These are phyloP conservation scores for Falco peregrinus DNA, from an alignment of 2,797 vertebrate genomes.

Conservation along the genomic window DNA sequence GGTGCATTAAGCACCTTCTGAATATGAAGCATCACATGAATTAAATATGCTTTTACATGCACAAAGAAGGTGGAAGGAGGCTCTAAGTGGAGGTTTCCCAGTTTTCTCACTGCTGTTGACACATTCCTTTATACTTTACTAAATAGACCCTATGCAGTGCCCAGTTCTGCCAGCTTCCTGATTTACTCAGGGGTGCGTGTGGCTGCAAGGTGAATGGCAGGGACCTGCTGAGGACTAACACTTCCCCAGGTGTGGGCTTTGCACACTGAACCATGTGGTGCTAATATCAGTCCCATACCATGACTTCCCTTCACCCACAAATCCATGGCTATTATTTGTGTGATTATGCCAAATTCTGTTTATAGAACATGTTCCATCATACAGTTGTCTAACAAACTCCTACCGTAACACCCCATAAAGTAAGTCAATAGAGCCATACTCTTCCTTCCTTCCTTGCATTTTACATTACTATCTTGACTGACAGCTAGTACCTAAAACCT, in stretches of 20 bases:
- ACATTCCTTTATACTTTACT: neutral
- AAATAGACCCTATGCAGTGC: neutral
- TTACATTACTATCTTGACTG: neutral
- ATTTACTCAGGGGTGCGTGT: neutral
- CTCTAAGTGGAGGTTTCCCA: neutral
- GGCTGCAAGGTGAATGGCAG: neutral
- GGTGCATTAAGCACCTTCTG: neutral
- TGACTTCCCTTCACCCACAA: neutral
- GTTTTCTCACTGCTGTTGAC: neutral
- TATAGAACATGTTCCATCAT: neutral
- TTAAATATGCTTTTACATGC: neutral
- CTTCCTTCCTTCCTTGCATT: neutral
- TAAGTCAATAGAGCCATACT: neutral
- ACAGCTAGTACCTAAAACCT: neutral
- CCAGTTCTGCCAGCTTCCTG: neutral
- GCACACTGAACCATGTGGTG: neutral
- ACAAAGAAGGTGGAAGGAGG: neutral
- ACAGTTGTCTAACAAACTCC: neutral
- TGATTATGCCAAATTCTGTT: neutral
- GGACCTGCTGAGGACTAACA: neutral
- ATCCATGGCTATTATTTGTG: neutral
- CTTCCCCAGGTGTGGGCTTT: neutral
- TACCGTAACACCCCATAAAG: neutral
- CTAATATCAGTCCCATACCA: neutral
- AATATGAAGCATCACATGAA: neutral